A percentile compares a stretch with the other conserved stretches of the same genome.
Conservation (phyloP, 2,888 invertebrate genomes). For the Thumatha senex region DNA sequence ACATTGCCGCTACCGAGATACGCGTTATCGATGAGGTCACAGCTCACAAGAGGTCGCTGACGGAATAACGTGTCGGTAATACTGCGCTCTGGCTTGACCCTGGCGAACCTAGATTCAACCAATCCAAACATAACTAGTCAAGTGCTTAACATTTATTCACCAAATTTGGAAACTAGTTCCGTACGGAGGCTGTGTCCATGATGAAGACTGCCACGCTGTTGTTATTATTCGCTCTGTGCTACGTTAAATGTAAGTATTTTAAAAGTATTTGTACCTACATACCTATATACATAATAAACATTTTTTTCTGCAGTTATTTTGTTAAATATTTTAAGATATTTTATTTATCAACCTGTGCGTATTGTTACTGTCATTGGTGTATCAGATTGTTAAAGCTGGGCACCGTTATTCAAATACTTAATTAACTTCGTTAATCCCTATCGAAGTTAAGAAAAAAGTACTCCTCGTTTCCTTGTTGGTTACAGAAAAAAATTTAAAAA, state of each 20-base stretch:
- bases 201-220: conserved; percentile 60
- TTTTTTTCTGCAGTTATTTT: neutral
- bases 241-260: conserved; percentile 64
- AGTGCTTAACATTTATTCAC: conserved; percentile 9
- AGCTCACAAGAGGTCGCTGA: conserved; percentile 51
- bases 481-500: no score
- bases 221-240: conserved; percentile 58
- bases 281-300: no score
- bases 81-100: conserved; percentile 42
- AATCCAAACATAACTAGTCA: conserved; percentile 16
- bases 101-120: conserved; percentile 35
- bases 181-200: conserved; percentile 33
- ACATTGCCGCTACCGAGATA: conserved; percentile 43
- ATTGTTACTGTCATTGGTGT: no score
- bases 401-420: no score
- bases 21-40: conserved; percentile 65
- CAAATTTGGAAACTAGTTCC: conserved; percentile 16
- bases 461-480: no score
- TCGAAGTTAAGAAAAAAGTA: no score
- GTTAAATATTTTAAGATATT: neutral
- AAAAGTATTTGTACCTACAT: no score
- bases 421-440: no score
- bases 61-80: conserved; percentile 25
- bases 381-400: no score
- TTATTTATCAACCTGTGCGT: no score